phyloP scores from a whole-genome alignment of 1,140 invertebrate genomes.

The Ceratosolen fusciceps region DNA sequence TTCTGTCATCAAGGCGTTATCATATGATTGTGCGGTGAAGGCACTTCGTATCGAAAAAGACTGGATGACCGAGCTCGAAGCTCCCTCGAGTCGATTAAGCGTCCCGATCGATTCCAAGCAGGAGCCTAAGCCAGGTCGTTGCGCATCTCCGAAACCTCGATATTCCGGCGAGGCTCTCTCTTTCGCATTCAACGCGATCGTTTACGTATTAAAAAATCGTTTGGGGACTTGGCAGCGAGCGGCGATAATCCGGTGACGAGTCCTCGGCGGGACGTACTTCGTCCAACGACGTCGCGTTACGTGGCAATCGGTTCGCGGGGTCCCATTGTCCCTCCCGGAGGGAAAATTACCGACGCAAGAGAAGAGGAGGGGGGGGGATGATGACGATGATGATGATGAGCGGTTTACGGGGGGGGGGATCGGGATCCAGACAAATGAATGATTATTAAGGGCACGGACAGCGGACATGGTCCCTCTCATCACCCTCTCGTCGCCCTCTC shows the following conservation, averaged over 20 bases:
- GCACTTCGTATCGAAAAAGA: too few species aligned
- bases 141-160: too few species aligned
- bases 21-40: too few species aligned
- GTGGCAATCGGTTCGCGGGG: neutral
- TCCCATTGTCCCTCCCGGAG: neutral
- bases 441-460: constrained; percentile 38
- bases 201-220: too few species aligned
- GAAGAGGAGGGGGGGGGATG: constrained; percentile 42
- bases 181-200: too few species aligned
- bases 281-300: neutral
- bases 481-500: neutral
- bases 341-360: constrained; percentile 37
- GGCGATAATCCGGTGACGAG: neutral
- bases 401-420: neutral
- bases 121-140: too few species aligned
- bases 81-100: too few species aligned
- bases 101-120: too few species aligned
- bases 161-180: too few species aligned
- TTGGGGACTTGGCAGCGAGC: too few species aligned
- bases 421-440: constrained; percentile 41
- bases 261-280: neutral
- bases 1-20: too few species aligned
- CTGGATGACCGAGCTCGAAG: too few species aligned
- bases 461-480: neutral
- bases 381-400: constrained; percentile 32